A percentile compares a stretch with the other conserved stretches of the same genome.
These are phyloP conservation scores for Bucco capensis DNA, from an alignment of 2,113 vertebrate species.

Conservation along the genomic window DNA sequence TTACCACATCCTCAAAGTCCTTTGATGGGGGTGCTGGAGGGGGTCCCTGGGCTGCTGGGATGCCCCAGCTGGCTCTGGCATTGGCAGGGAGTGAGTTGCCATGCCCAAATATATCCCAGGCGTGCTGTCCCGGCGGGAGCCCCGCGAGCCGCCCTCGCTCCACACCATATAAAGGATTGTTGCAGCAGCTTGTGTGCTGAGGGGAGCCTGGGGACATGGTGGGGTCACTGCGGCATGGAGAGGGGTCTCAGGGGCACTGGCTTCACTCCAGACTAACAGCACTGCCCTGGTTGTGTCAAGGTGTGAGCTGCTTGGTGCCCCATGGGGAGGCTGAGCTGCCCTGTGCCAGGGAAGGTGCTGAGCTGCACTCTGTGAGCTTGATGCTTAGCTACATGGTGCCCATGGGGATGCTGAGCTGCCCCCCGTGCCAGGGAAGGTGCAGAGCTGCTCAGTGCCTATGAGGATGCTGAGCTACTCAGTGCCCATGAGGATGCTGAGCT, in stretches of 20 bases:
- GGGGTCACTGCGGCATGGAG: not conserved
- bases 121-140: constrained; percentile 1
- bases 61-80: not conserved
- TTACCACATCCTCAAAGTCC: too few relatives aligned
- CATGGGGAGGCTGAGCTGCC: not conserved
- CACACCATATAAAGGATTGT: constrained; percentile 68
- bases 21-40: too few relatives aligned
- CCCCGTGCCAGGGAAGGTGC: not conserved
- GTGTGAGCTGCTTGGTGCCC: not conserved
- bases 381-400: not conserved
- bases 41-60: not conserved
- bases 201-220: not conserved
- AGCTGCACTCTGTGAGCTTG: not conserved
- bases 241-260: not conserved
- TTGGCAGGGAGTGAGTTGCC: not conserved
- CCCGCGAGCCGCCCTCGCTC: not conserved
- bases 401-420: not conserved
- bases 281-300: not conserved
- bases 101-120: constrained; percentile 53
- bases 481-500: not conserved
- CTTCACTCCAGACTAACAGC: not conserved
- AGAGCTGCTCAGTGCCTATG: not conserved
- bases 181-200: not conserved
- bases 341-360: too few relatives aligned
- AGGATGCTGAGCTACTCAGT: not conserved